phyloP scores from a whole-genome alignment of 2,113 vertebrate genomes.

The Hydrolagus affinis region DNA sequence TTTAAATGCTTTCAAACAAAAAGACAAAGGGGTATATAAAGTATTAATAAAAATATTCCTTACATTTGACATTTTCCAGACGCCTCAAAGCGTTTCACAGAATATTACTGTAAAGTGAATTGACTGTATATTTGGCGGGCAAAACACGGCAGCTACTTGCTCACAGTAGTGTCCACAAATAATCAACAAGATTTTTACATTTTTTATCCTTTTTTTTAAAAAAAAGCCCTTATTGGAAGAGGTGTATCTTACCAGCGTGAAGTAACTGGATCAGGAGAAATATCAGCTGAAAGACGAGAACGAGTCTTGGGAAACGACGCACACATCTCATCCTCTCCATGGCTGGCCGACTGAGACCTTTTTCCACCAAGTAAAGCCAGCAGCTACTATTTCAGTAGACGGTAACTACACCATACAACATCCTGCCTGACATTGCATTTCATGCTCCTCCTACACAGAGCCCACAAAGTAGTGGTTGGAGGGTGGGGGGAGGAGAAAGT shows the following conservation, averaged over 20 bases:
- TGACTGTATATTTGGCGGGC: too few relatives aligned
- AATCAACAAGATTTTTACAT: neutral
- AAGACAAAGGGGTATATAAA: too few relatives aligned
- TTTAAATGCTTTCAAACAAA: too few relatives aligned
- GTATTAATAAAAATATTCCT: too few relatives aligned
- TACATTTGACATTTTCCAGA: too few relatives aligned
- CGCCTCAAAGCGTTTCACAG: too few relatives aligned
- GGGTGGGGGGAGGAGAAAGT: too few relatives aligned
- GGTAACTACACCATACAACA: neutral
- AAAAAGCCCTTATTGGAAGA: neutral
- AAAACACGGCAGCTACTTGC: too few relatives aligned
- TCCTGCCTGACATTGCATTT: neutral
- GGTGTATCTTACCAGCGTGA: neutral
- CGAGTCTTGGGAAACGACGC: neutral
- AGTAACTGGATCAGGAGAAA: neutral
- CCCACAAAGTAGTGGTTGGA: neutral
- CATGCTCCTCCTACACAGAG: neutral
- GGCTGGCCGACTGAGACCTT: neutral
- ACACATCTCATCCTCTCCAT: neutral
- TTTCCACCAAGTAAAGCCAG: neutral
- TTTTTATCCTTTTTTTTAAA: neutral
- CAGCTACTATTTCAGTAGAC: neutral
- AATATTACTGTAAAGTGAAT: too few relatives aligned
- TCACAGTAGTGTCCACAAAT: neutral
- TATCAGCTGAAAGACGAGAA: neutral